Conservation (phyloP, 2,888 invertebrate genomes). For the Melanotus villosus region DNA sequence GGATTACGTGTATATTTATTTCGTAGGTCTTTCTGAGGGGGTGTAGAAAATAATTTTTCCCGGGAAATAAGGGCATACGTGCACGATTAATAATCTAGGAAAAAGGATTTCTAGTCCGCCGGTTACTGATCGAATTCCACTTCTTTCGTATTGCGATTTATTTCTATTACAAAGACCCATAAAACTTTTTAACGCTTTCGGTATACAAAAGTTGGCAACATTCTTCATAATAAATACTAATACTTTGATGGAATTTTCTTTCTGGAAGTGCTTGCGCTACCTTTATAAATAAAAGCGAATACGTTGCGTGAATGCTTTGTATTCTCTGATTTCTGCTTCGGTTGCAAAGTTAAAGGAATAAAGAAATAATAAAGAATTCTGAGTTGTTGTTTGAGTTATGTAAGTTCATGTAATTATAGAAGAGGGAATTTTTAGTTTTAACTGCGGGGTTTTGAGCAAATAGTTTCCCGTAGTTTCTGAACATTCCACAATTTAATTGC, state of each 20-base stretch:
- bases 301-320: not conserved
- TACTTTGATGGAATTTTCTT: constrained; percentile 23
- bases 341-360: too few relatives aligned
- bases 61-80: constrained; percentile 5
- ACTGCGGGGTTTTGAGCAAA: too few relatives aligned
- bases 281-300: constrained; percentile 3
- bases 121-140: constrained; percentile 19
- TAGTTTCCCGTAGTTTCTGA: too few relatives aligned
- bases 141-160: constrained; percentile 25
- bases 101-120: constrained; percentile 11
- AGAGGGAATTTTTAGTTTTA: too few relatives aligned
- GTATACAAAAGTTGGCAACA: constrained; percentile 27
- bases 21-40: not conserved
- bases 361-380: too few relatives aligned
- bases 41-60: constrained; percentile 2
- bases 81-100: constrained; percentile 21
- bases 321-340: too few relatives aligned
- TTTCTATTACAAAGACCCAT: constrained; percentile 27
- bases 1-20: not conserved
- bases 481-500: too few relatives aligned
- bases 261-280: not conserved
- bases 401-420: too few relatives aligned
- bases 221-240: constrained; percentile 31
- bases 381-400: too few relatives aligned
- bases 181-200: constrained; percentile 35